Conservation (phyloP, 1,140 invertebrate genomes). For the fruit fly (Drosophila melanogaster) region DNA sequence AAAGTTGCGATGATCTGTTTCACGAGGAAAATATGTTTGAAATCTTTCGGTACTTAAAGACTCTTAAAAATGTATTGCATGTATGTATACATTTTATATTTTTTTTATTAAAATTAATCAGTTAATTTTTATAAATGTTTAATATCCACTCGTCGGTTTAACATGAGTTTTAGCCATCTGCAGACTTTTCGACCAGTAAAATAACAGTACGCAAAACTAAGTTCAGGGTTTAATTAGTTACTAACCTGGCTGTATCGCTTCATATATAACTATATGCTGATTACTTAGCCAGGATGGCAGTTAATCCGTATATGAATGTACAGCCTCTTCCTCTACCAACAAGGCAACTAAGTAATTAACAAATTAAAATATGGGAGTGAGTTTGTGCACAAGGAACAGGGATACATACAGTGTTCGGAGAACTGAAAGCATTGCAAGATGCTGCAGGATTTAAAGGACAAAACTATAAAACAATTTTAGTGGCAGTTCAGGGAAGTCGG, state of each 20-base stretch:
- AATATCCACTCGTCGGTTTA: too few relatives aligned
- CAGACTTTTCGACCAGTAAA: too few relatives aligned
- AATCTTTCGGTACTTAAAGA: too few relatives aligned
- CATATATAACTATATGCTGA: slow-evolving; percentile 58
- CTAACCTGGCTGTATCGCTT: not conserved
- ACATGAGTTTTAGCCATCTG: too few relatives aligned
- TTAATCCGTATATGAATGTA: slow-evolving; percentile 66
- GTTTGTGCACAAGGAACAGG: not conserved
- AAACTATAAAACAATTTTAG: slow-evolving; percentile 9
- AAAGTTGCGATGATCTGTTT: too few relatives aligned
- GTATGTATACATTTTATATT: too few relatives aligned
- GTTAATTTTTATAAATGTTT: too few relatives aligned
- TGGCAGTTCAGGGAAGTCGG: not conserved
- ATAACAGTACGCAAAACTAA: not conserved
- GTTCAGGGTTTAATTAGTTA: slow-evolving; percentile 9
- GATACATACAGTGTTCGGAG: not conserved
- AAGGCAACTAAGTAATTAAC: slow-evolving; percentile 75
- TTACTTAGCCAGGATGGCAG: slow-evolving; percentile 55
- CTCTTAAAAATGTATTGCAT: too few relatives aligned
- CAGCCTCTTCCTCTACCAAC: slow-evolving; percentile 26
- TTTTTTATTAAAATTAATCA: too few relatives aligned
- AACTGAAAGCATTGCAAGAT: not conserved
- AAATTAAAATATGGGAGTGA: slow-evolving; percentile 73
- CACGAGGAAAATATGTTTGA: too few relatives aligned
- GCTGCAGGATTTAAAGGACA: not conserved